Percentiles rank a stretch among this genome's conserved stretches.
phyloP scores from a whole-genome alignment of 2,888 invertebrate genomes.

The Folsomia candida region DNA sequence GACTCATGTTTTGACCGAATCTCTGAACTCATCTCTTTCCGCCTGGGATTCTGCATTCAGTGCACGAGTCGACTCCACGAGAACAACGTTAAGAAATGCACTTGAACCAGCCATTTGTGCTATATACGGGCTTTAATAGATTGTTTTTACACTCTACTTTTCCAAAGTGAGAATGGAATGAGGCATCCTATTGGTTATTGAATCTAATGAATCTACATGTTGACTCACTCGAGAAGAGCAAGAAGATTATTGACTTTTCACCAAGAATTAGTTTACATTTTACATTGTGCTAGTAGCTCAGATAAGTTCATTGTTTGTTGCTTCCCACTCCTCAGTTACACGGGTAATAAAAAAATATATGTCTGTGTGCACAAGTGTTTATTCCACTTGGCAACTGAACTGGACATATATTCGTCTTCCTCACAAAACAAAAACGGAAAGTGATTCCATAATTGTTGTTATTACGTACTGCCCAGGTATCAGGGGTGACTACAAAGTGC shows the following conservation, averaged over 20 bases:
- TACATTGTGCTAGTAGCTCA: too few relatives aligned
- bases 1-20: background rate
- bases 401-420: too few relatives aligned
- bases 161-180: background rate
- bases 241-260: background rate
- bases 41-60: background rate
- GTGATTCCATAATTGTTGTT: background rate
- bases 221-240: background rate
- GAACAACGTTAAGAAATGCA: background rate
- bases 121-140: conserved; percentile 2
- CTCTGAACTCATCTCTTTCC: background rate
- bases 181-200: background rate
- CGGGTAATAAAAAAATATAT: too few relatives aligned
- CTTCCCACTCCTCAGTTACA: too few relatives aligned
- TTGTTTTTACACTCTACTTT: background rate
- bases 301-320: background rate
- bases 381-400: too few relatives aligned
- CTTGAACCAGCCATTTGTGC: background rate
- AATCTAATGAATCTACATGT: too few relatives aligned
- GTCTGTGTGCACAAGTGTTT: too few relatives aligned
- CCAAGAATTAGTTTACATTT: background rate
- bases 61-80: conserved; percentile 5
- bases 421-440: background rate
- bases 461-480: background rate
- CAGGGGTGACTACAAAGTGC: background rate